Conservation (phyloP, 2,888 invertebrate genomes). For the Perizoma flavofasciatum region DNA sequence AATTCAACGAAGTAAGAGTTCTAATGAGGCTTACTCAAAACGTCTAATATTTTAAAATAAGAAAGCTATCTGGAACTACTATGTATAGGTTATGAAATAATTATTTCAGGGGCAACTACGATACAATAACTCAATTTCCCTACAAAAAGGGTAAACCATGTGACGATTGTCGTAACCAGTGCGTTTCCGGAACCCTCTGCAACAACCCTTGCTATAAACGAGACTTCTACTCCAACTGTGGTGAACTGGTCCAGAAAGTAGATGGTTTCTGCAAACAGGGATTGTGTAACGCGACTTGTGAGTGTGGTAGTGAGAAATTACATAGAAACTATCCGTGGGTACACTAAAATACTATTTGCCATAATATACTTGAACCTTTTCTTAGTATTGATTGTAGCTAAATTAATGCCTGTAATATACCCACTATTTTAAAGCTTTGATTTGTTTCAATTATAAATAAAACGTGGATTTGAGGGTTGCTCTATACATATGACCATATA, state of each 20-base stretch:
- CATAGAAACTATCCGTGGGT: slow-evolving; percentile 62
- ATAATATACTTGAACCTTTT: too few species aligned
- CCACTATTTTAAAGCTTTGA: too few species aligned
- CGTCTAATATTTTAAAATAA: too few species aligned
- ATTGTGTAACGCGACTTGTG: slow-evolving; percentile 89
- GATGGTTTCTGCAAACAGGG: slow-evolving; percentile 71
- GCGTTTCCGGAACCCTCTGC: slow-evolving; percentile 87
- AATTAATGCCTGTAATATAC: too few species aligned
- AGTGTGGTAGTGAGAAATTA: slow-evolving; percentile 83
- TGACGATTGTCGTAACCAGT: slow-evolving; percentile 85
- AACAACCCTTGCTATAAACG: slow-evolving; percentile 88
- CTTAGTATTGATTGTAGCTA: too few species aligned
- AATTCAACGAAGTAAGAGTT: too few species aligned
- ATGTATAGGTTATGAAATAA: too few species aligned
- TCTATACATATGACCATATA: too few species aligned
- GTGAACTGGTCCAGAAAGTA: slow-evolving; percentile 78
- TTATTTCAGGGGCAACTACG: slow-evolving; percentile 86
- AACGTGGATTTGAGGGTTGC: too few species aligned
- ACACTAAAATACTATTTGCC: slow-evolving; percentile 12
- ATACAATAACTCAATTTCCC: slow-evolving; percentile 85
- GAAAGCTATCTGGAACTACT: too few species aligned
- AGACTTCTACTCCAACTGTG: slow-evolving; percentile 90
- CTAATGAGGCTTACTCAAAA: too few species aligned
- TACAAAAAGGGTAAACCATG: slow-evolving; percentile 88
- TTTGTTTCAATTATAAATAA: too few species aligned